Conservation (phyloP, 2,888 invertebrate genomes). For the Proisotoma minuta region DNA sequence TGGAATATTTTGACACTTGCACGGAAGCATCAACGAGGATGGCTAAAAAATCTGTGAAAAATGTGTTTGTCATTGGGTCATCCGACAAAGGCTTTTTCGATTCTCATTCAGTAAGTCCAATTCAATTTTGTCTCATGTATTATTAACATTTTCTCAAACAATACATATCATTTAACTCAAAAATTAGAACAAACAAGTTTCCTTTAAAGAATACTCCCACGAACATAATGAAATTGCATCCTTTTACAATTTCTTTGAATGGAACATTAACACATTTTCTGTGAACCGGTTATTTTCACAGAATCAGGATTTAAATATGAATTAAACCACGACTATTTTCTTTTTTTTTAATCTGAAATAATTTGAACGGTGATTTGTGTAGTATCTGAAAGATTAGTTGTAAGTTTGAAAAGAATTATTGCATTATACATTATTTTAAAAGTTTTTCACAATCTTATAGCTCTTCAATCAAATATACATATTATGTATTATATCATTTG, state of each 20-base stretch:
- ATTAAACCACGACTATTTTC: no score
- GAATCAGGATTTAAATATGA: no score
- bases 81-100: conserved; percentile 50
- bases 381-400: no score
- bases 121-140: background rate
- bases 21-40: conserved; percentile 49
- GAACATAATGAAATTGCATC: background rate
- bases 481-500: no score
- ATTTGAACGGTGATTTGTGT: no score
- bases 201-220: conserved; percentile 30
- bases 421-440: no score
- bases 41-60: conserved; percentile 48
- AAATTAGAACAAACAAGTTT: conserved; percentile 24
- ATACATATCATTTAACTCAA: conserved; percentile 1
- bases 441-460: no score
- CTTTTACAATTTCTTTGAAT: background rate
- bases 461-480: no score
- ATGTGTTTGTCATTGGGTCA: conserved; percentile 49
- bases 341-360: no score
- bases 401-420: no score
- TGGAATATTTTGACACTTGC: conserved; percentile 49
- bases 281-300: conserved; percentile 7
- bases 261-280: conserved; percentile 13
- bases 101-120: conserved; percentile 42
- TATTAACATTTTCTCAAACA: background rate